Percentiles rank a stretch among this genome's conserved stretches.
Evolutionary conservation across 2,797 vertebrate genomes (phyloP).

Genomic region (Myotis pilosus): DNA sequence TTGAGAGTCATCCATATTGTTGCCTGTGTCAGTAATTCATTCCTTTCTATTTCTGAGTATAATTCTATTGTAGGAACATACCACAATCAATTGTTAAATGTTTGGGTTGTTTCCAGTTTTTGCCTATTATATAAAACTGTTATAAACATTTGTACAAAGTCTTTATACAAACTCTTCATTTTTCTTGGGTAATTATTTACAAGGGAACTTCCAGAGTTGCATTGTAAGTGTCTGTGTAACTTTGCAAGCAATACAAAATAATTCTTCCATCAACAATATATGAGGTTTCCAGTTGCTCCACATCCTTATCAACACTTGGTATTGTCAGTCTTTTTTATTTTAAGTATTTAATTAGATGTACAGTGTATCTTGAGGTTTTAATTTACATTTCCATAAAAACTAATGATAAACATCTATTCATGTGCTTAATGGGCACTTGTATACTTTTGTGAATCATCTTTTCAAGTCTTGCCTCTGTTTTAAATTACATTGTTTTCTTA

Average conservation of each 20-base stretch:
- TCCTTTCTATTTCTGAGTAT: background rate
- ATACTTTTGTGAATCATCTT: background rate
- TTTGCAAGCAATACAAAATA: background rate
- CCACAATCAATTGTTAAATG: background rate
- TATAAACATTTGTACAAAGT: background rate
- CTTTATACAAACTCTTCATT: background rate
- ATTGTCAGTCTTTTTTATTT: background rate
- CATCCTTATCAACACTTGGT: background rate
- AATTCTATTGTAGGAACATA: background rate
- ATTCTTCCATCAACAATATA: background rate
- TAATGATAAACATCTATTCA: background rate
- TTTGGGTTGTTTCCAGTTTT: background rate
- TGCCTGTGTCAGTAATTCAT: background rate
- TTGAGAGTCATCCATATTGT: background rate
- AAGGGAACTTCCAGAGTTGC: background rate
- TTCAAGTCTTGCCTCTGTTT: background rate
- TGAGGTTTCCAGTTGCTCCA: background rate
- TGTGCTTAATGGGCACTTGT: background rate
- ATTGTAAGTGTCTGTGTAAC: background rate
- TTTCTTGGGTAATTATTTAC: background rate
- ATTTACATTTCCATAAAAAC: background rate
- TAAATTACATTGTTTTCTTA: background rate
- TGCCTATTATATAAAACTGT: background rate
- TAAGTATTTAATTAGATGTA: background rate
- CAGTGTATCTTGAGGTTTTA: background rate